Percentiles rank a stretch among this genome's conserved stretches.
Evolutionary conservation across 1,140 invertebrate species (phyloP).

Genomic region (honey bee (Apis mellifera)): Amel_HAv3.1 CM009935.2:4662001-4662500

Average conservation of each 20-base stretch:
- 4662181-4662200: conserved; percentile 51
- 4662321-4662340: background rate
- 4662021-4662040: conserved; percentile 49
- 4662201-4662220: background rate
- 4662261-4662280: conserved; percentile 10
- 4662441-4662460: background rate
- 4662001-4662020: conserved; percentile 58
- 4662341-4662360: too few species aligned
- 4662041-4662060: too few species aligned
- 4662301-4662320: conserved; percentile 16
- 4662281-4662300: conserved; percentile 26
- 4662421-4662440: background rate
- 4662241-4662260: background rate
- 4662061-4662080: conserved; percentile 2
- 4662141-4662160: conserved; percentile 40
- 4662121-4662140: conserved; percentile 55
- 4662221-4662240: background rate
- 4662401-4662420: conserved; percentile 19
- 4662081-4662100: background rate
- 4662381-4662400: background rate
- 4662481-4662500: conserved; percentile 45
- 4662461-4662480: conserved; percentile 35
- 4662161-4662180: conserved; percentile 50
- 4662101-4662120: background rate
- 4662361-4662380: background rate